phyloP scores from a whole-genome alignment of 1,140 invertebrate genomes.

The Sarcophaga bullata region DNA sequence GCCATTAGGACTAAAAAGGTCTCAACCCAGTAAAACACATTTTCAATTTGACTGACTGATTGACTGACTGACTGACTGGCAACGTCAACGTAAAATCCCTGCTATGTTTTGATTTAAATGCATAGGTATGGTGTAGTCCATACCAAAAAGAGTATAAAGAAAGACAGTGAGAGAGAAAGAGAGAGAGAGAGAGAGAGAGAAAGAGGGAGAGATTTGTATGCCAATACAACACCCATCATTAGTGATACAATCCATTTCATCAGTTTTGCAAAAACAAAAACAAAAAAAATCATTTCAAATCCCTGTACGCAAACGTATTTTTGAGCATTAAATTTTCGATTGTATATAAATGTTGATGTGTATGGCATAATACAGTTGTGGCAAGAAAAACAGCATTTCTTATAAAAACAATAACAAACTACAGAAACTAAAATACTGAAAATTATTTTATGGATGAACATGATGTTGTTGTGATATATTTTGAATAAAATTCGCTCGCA shows the following conservation, averaged over 20 bases:
- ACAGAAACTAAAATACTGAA: too few species aligned
- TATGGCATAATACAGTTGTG: neutral
- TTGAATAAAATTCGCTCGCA: too few species aligned
- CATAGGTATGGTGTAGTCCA: neutral
- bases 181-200: too few species aligned
- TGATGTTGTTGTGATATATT: too few species aligned
- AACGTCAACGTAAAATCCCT: neutral
- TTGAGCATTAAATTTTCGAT: neutral
- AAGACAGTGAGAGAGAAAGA: neutral
- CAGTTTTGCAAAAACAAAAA: slow-evolving; percentile 35
- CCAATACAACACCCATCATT: slow-evolving; percentile 6
- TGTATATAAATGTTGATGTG: too few species aligned
- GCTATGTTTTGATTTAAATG: neutral
- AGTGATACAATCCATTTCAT: slow-evolving; percentile 49
- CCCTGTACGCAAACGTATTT: slow-evolving; percentile 47
- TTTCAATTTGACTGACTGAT: neutral
- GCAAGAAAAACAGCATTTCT: neutral
- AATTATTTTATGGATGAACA: too few species aligned
- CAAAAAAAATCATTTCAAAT: slow-evolving; percentile 63
- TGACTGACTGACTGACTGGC: neutral
- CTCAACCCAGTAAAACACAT: slow-evolving; percentile 51
- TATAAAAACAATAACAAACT: too few species aligned
- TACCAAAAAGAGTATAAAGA: neutral
- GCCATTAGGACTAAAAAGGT: slow-evolving; percentile 65
- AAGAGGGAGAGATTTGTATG: neutral